Evolutionary conservation across 2,888 invertebrate species (phyloP).

Genomic region (Augiades crinisus): DNA sequence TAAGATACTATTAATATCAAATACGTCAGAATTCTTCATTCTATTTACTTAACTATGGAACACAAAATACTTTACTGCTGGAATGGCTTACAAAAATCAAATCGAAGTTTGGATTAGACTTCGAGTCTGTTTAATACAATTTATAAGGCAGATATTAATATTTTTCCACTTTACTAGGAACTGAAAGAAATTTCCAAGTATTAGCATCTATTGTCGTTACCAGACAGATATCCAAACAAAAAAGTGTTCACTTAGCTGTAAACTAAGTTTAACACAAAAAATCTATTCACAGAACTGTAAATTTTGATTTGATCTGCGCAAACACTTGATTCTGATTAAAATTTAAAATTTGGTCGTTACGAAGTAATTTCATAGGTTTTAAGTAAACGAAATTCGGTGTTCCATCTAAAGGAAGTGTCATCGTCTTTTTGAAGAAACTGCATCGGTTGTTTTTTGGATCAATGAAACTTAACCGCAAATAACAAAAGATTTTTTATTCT

Average conservation of each 20-base stretch:
- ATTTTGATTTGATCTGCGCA: constrained; percentile 14
- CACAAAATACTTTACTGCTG: too few species aligned
- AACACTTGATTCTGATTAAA: constrained; percentile 14
- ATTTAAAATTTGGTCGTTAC: constrained; percentile 5
- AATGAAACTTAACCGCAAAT: constrained; percentile 1
- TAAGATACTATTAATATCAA: too few species aligned
- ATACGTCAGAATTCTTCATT: too few species aligned
- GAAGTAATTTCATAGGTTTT: constrained; percentile 26
- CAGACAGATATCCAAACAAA: constrained; percentile 4
- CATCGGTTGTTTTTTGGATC: constrained; percentile 1
- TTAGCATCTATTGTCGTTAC: neutral
- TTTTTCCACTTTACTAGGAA: neutral
- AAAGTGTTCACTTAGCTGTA: constrained; percentile 13
- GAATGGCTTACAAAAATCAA: too few species aligned
- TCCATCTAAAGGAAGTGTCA: constrained; percentile 13
- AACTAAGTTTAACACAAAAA: neutral
- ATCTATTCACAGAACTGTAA: constrained; percentile 8
- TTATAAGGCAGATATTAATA: neutral
- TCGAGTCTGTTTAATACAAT: neutral
- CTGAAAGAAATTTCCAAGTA: constrained; percentile 10
- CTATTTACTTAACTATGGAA: too few species aligned
- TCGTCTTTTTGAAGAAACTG: constrained; percentile 11
- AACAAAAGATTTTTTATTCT: constrained; percentile 13
- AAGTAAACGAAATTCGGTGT: constrained; percentile 19
- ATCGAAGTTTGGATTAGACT: too few species aligned